Conservation (phyloP, 1,140 invertebrate genomes). For the Eupristina koningsbergeri region DNA sequence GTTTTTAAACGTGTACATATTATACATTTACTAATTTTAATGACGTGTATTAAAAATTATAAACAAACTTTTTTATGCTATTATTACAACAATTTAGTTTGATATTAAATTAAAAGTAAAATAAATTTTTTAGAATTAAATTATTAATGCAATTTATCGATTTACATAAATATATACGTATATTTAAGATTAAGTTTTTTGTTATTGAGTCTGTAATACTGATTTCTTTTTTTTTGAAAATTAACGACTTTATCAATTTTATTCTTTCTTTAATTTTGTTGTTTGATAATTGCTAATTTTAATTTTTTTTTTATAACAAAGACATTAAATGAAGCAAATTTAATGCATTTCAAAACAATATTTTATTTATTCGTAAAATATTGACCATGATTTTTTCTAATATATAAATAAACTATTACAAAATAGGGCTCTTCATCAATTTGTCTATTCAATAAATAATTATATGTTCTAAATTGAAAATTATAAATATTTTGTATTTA, state of each 20-base stretch:
- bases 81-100: slow-evolving; percentile 58
- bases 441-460: too few species aligned
- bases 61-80: slow-evolving; percentile 55
- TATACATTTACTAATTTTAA: slow-evolving; percentile 14
- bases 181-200: slow-evolving; percentile 46
- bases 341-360: background rate
- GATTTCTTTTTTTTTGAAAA: slow-evolving; percentile 24
- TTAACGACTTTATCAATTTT: background rate
- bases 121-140: slow-evolving; percentile 55
- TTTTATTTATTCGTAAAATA: background rate
- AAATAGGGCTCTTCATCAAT: background rate
- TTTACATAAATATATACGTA: slow-evolving; percentile 52
- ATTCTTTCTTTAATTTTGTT: background rate
- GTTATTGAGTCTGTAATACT: slow-evolving; percentile 26
- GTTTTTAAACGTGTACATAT: background rate
- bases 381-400: background rate
- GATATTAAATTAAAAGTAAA: slow-evolving; percentile 58
- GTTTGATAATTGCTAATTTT: background rate
- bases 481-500: too few species aligned
- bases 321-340: background rate
- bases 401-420: background rate
- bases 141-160: slow-evolving; percentile 58
- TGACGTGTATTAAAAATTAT: slow-evolving; percentile 41
- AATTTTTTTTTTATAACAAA: too few species aligned
- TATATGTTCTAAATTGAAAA: too few species aligned